Evolutionary conservation across 2,888 invertebrate species (phyloP).

Genomic region (Nephrocerus scutellatus): DNA sequence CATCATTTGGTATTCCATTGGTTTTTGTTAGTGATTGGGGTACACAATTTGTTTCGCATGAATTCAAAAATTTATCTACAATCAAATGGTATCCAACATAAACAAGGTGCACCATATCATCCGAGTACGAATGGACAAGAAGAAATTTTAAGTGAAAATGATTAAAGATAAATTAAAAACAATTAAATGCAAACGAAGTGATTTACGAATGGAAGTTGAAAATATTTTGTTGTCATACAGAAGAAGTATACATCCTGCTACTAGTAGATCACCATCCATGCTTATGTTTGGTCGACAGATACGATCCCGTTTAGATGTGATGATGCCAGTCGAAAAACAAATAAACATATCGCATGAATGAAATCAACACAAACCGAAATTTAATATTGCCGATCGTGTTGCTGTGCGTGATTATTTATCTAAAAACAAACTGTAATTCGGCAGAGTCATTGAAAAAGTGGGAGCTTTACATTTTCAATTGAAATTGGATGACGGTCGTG

Average conservation of each 20-base stretch:
- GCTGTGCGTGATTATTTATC: constrained; percentile 16
- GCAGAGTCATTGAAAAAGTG: constrained; percentile 3
- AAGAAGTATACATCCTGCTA: constrained; percentile 1
- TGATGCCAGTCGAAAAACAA: neutral
- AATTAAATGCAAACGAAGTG: constrained; percentile 2
- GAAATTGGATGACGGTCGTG: constrained; percentile 10
- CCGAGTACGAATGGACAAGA: constrained; percentile 10
- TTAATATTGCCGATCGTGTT: constrained; percentile 12
- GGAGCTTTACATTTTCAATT: constrained; percentile 11
- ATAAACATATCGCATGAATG: constrained; percentile 1
- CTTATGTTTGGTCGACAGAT: constrained; percentile 10
- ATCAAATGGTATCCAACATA: no score
- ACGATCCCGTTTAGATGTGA: constrained; percentile 2
- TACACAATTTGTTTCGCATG: constrained; percentile 6
- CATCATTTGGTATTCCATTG: constrained; percentile 6
- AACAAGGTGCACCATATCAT: constrained; percentile 3
- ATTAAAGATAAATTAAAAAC: constrained; percentile 10
- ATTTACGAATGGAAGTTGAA: neutral
- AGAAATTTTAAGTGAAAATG: constrained; percentile 8
- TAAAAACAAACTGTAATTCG: constrained; percentile 16
- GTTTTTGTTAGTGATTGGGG: constrained; percentile 6
- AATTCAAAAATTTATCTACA: constrained; percentile 1
- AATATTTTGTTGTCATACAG: constrained; percentile 1
- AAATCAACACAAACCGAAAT: constrained; percentile 1
- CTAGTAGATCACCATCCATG: constrained; percentile 8